Evolutionary conservation across 2,888 invertebrate species (phyloP).

Genomic region (Orthonychiurus folsomi): DNA sequence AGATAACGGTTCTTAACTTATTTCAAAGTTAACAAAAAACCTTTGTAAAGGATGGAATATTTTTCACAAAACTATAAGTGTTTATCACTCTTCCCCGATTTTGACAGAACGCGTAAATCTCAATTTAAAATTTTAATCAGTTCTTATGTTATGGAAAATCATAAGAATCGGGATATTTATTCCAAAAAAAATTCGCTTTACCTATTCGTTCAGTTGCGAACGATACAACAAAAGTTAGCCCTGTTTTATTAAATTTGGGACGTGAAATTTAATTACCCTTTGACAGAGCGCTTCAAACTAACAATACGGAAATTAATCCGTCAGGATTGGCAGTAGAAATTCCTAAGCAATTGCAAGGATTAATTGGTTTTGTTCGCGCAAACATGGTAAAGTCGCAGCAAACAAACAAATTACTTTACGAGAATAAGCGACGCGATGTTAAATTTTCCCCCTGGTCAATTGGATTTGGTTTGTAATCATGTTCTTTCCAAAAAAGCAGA

Average conservation of each 20-base stretch:
- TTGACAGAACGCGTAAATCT: constrained; percentile 16
- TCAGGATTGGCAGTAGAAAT: not conserved
- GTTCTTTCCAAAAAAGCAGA: constrained; percentile 4
- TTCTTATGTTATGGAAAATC: constrained; percentile 11
- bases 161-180: constrained; percentile 9
- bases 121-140: constrained; percentile 15
- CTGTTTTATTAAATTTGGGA: constrained; percentile 10
- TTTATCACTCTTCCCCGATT: constrained; percentile 21
- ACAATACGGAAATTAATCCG: not conserved
- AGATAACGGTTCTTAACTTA: constrained; percentile 23
- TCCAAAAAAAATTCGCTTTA: constrained; percentile 10
- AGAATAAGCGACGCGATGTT: constrained; percentile 7
- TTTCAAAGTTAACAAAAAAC: constrained; percentile 8
- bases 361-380: constrained; percentile 11
- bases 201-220: constrained; percentile 4
- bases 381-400: constrained; percentile 14
- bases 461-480: constrained; percentile 13
- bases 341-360: not conserved
- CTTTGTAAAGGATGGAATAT: constrained; percentile 17
- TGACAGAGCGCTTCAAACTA: constrained; percentile 6
- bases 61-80: constrained; percentile 12
- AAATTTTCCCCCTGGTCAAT: constrained; percentile 12
- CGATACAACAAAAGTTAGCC: constrained; percentile 8
- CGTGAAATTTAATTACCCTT: constrained; percentile 12
- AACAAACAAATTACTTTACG: constrained; percentile 5